Percentiles rank a stretch among this genome's conserved stretches.
These are phyloP conservation scores for Drymonia ruficornis DNA, from an alignment of 2,888 invertebrate species.

Conservation along the genomic window DNA sequence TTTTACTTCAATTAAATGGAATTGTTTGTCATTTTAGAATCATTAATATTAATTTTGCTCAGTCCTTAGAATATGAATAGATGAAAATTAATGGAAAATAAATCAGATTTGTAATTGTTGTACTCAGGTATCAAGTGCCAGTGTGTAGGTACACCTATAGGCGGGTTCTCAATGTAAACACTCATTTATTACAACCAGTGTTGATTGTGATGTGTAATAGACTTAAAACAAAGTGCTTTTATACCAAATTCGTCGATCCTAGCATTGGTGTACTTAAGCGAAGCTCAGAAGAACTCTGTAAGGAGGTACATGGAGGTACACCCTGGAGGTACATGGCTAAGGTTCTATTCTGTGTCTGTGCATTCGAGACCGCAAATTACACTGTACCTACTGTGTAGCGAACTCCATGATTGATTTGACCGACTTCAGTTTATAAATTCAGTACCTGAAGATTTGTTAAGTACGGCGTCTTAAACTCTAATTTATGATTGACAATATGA, in stretches of 20 bases:
- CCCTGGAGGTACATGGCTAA: background rate
- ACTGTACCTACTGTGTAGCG: background rate
- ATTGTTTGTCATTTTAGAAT: background rate
- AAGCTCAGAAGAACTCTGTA: too few relatives aligned
- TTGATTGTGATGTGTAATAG: too few relatives aligned
- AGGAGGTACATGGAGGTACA: too few relatives aligned
- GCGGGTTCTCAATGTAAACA: too few relatives aligned
- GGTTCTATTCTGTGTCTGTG: too few relatives aligned
- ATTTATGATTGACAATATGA: conserved; percentile 29
- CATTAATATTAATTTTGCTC: conserved; percentile 22
- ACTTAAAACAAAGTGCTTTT: too few relatives aligned
- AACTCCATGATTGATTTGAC: background rate
- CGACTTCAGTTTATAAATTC: background rate
- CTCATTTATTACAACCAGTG: too few relatives aligned
- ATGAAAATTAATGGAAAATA: conserved; percentile 38
- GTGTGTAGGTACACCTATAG: background rate
- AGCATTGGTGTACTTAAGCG: too few relatives aligned
- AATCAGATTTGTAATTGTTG: conserved; percentile 10
- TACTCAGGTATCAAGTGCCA: background rate
- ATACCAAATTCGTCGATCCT: too few relatives aligned
- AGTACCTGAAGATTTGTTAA: conserved; percentile 6
- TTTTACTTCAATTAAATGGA: too few relatives aligned
- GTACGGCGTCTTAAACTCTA: conserved; percentile 7
- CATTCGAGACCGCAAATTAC: background rate
- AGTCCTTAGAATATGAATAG: conserved; percentile 30